Base-by-base conservation (phyloP, 1,140 invertebrate species). In the Drosophila cardini region DNA sequence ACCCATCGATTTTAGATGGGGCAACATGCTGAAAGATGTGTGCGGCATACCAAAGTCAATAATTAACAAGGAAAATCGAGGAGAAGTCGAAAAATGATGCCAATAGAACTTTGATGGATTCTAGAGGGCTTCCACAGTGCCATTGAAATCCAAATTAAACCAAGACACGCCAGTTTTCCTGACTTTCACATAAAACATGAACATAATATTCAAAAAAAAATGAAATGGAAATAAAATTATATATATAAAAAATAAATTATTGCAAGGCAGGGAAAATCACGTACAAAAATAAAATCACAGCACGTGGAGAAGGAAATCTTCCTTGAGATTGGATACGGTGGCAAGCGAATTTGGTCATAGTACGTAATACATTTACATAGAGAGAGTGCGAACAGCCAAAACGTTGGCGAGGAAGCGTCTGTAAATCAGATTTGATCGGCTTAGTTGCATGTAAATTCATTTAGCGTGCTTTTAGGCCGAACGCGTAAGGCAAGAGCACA, bases 391-490 rank as follows among this genome's bases (percentile, higher is more conserved):
- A n/a, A 10, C 55, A 42, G 38, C 38, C 34, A 50, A 15, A 65
- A 61, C 42, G 10, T 45, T 10, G 10, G 38, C 5, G 26, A 55
- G 64, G 36, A 72, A 52, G 48, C 16, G 46, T 43, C 50, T 50
- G 30, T 38, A 85, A 78, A 86, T 85, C 78, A 80, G 60, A 86
- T 86, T 86, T 81, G 70, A 72, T 48, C 46, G 63, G 82, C 82
- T 85, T 86, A 81, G 78, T 75, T 67, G 82, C 52, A 76, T 42
- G 63, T 80, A 78, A 85, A 72, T 81, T 80, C 76, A 65, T 76
- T 86, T 85, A 76, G 71, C 57, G 58, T 30, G 50, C 75, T 85
- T 72, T 85, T 72, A 78, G 71, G 75, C 82, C 45, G 32, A 53
- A 30, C 58, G 15, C 18, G 21, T 43, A 78, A 72, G 46, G 26